Conservation (phyloP, 92 coral and sea anemone genomes). For the Palythoa caribaeorum region DNA sequence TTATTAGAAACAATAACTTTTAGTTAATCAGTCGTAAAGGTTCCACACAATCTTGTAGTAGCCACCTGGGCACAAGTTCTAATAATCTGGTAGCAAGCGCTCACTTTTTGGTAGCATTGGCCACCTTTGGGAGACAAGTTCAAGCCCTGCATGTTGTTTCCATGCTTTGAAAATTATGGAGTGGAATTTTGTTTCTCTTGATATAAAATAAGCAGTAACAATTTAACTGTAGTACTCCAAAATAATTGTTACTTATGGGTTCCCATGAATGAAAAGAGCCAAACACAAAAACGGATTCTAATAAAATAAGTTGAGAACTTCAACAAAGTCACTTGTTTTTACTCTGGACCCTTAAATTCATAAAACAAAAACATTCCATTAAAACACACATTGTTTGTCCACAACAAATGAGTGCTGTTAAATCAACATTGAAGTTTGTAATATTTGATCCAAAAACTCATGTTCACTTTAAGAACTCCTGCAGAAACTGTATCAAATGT, state of each 20-base stretch:
- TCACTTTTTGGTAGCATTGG: no score
- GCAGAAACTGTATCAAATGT: slow-evolving; percentile 6
- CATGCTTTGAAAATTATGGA: no score
- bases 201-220: slow-evolving; percentile 1
- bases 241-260: not conserved
- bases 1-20: no score
- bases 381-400: not conserved
- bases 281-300: slow-evolving; percentile 6
- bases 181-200: not conserved
- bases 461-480: slow-evolving; percentile 24
- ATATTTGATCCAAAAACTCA: slow-evolving; percentile 5
- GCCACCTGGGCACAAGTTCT: no score
- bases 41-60: no score
- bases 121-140: no score
- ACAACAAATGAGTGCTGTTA: not conserved
- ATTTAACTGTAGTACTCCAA: not conserved
- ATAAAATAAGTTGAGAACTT: not conserved
- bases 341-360: not conserved
- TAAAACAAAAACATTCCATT: not conserved
- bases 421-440: not conserved
- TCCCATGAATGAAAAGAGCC: not conserved
- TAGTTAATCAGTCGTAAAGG: no score
- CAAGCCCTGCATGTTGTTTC: no score
- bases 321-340: not conserved
- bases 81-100: no score